Base-by-base conservation (phyloP, 2,888 invertebrate genomes). In the Molanna angustata region DNA sequence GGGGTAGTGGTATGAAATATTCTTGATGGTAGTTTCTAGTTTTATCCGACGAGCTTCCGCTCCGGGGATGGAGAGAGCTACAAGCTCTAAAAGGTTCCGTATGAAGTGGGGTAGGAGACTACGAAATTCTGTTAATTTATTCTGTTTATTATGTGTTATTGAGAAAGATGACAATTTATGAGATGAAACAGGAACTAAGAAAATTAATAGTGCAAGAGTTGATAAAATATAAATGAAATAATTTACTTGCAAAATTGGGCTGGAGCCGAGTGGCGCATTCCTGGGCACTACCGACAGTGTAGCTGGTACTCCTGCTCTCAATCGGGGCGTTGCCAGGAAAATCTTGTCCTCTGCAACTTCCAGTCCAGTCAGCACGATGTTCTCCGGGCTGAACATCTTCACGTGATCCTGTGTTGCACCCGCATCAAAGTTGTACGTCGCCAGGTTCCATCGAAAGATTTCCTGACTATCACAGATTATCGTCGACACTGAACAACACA, bases 311-410 rank as follows among this genome's bases (percentile, higher is more conserved):
- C 91, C 91, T 0, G 82, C 78, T 52, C 88, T 78, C 20, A 90
- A 69, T 50, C 91, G 74, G 0, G 91, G 91, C 9, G 84, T 82
- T 1, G 88, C 83, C n/a, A 92, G 56, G 66, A 89, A 90, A 19
- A 91, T 72, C 56, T 85, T 76, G 62, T 89, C 84, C 70, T 80
- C 79, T 2, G 81, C 80, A 21, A 90, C 73, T 64, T 88, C 89
- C 55, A 91, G 65, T 1, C 91, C 90, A 0, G 90, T 90, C 31
- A 87, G 82, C 3, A 89, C 83, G 0, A 86, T 82, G 67, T 88
- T 88, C 65, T 86, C 84, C 0, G 88, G 85, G 58, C 82, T 82
- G 66, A 78, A 86, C 67, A 65, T 63, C 3, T 64, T 64, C 9
- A 66, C 60, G 43, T 66, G 67, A 18, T 53, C 58, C 3, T 47